These are phyloP conservation scores for Hydractinia echinata DNA, from an alignment of 30 jellyfish, hydroid and myxozoan genomes.

Conservation along the genomic window DNA sequence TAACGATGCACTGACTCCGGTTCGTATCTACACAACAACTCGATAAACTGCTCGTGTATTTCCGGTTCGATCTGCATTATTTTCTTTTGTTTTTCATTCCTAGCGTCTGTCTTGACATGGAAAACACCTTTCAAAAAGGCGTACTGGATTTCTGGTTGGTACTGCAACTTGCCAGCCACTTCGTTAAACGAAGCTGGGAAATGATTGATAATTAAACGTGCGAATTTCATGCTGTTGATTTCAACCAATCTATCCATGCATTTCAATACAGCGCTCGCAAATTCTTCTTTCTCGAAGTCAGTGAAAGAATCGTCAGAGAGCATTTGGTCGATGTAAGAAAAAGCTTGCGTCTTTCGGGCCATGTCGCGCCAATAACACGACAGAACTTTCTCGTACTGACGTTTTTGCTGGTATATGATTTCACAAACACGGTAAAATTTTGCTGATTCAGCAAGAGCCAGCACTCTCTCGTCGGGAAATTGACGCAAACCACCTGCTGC, in stretches of 20 bases:
- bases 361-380: constrained; percentile 92
- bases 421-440: constrained; percentile 95
- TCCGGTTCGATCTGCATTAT: constrained; percentile 47
- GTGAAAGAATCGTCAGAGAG: constrained; percentile 86
- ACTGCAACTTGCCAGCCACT: constrained; percentile 55
- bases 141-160: constrained; percentile 65
- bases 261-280: constrained; percentile 69
- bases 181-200: constrained; percentile 54
- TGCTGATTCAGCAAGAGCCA: constrained; percentile 92
- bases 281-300: constrained; percentile 66
- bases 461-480: constrained; percentile 71
- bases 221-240: constrained; percentile 71
- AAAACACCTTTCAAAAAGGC: constrained; percentile 80
- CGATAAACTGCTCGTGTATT: constrained; percentile 75
- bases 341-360: constrained; percentile 58
- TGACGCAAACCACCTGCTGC: constrained; percentile 94
- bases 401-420: constrained; percentile 56
- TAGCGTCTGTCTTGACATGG: constrained; percentile 41
- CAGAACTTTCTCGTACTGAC: constrained; percentile 65
- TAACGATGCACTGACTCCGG: constrained; percentile 64
- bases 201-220: constrained; percentile 50
- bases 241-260: constrained; percentile 60
- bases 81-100: constrained; percentile 20
- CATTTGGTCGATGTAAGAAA: constrained; percentile 58
- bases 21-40: constrained; percentile 80